Conservation (phyloP, 1,140 invertebrate species). For the Nasonia vitripennis region DNA sequence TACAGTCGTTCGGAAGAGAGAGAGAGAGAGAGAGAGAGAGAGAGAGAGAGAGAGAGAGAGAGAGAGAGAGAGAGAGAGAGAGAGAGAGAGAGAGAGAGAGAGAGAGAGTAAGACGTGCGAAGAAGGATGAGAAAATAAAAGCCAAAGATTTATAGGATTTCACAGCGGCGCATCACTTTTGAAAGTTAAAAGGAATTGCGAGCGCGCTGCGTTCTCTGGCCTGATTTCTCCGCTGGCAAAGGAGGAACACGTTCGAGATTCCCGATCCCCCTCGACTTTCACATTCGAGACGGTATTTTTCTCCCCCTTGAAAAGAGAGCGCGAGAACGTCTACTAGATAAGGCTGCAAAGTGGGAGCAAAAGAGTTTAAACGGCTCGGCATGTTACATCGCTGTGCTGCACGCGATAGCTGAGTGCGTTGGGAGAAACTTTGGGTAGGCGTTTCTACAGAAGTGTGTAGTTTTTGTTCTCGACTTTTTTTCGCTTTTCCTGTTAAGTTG, state of each 20-base stretch:
- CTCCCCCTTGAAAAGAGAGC: neutral
- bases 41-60: no score
- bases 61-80: no score
- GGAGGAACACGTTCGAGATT: neutral
- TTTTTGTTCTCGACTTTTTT: neutral
- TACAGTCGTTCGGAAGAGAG: neutral
- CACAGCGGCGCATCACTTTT: neutral
- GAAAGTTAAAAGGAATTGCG: constrained; percentile 1
- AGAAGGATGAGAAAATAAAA: neutral
- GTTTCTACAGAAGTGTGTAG: neutral
- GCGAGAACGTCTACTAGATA: neutral
- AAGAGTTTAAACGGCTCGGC: neutral
- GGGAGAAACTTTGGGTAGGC: neutral
- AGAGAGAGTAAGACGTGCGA: neutral
- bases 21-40: no score
- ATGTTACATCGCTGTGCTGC: neutral
- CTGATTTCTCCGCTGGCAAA: neutral
- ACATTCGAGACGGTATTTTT: neutral
- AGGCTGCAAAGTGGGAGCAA: neutral
- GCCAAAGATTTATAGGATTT: neutral
- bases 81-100: no score
- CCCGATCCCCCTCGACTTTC: neutral
- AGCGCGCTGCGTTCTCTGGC: neutral
- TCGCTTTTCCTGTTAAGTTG: no score
- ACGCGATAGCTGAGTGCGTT: neutral